phyloP scores from a whole-genome alignment of 2,797 vertebrate species.

The Tapirus indicus region DNA sequence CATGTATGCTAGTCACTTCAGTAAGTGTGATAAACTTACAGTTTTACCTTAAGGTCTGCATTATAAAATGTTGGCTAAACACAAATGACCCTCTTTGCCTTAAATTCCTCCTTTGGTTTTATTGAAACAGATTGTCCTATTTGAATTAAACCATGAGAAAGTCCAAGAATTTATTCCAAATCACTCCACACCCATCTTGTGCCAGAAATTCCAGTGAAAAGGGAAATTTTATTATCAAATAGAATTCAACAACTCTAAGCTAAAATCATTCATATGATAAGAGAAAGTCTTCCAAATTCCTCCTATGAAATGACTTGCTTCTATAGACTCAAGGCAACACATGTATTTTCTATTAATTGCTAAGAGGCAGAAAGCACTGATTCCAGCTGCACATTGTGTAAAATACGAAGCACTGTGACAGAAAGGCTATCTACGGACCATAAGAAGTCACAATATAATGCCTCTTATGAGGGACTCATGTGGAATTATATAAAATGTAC shows the following conservation, averaged over 20 bases:
- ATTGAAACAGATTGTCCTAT: neutral
- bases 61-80: slow-evolving; percentile 27
- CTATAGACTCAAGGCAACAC: neutral
- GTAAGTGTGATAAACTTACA: neutral
- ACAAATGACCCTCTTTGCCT: neutral
- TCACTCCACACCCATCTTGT: neutral
- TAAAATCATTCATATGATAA: neutral
- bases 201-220: neutral
- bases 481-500: neutral
- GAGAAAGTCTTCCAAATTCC: neutral
- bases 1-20: neutral
- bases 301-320: neutral
- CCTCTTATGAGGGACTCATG: neutral
- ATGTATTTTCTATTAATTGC: neutral
- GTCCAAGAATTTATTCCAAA: neutral
- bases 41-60: neutral
- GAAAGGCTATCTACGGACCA: neutral
- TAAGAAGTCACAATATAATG: neutral
- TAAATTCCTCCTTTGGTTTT: neutral
- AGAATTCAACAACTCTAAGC: slow-evolving; percentile 7
- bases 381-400: neutral
- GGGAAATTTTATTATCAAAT: neutral
- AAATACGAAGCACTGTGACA: neutral
- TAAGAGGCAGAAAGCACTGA: neutral
- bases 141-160: neutral